These are phyloP conservation scores for Craniophora ligustri DNA, from an alignment of 2,888 invertebrate species.

Conservation along the genomic window DNA sequence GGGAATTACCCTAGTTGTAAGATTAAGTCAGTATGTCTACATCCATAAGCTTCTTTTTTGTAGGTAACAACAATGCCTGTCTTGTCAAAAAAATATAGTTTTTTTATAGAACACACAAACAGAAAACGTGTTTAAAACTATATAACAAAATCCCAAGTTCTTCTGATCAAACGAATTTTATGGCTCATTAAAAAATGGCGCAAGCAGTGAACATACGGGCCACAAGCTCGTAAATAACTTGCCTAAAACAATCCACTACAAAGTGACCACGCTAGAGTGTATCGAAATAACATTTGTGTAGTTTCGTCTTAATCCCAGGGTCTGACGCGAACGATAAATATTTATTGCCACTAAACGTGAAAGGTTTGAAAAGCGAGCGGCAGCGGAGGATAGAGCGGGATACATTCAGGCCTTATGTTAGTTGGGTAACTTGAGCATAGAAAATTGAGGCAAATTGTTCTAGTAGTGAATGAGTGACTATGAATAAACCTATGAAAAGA, in stretches of 20 bases:
- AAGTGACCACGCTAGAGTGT: slow-evolving; percentile 60
- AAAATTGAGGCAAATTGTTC: no score
- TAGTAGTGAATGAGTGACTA: no score
- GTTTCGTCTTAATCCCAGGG: slow-evolving; percentile 74
- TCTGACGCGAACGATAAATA: slow-evolving; percentile 78
- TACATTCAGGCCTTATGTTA: neutral
- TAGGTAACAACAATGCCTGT: no score
- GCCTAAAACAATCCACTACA: slow-evolving; percentile 54
- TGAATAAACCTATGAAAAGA: no score
- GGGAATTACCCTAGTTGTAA: no score
- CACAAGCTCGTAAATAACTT: slow-evolving; percentile 41
- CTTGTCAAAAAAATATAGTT: no score
- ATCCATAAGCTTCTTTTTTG: no score
- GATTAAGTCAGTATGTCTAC: no score
- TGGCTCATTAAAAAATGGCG: slow-evolving; percentile 39
- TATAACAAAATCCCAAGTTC: neutral
- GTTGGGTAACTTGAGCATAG: no score
- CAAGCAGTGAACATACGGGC: slow-evolving; percentile 40
- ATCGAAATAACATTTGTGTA: slow-evolving; percentile 66
- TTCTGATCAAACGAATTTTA: slow-evolving; percentile 38
- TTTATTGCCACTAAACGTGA: slow-evolving; percentile 75
- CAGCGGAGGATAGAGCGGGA: slow-evolving; percentile 1
- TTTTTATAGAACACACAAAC: no score
- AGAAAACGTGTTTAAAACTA: no score
- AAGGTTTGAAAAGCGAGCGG: slow-evolving; percentile 16